Evolutionary conservation across 37 sponge, comb jelly and placozoan genomes (phyloP).

Genomic region (Spongilla lacustris): DNA sequence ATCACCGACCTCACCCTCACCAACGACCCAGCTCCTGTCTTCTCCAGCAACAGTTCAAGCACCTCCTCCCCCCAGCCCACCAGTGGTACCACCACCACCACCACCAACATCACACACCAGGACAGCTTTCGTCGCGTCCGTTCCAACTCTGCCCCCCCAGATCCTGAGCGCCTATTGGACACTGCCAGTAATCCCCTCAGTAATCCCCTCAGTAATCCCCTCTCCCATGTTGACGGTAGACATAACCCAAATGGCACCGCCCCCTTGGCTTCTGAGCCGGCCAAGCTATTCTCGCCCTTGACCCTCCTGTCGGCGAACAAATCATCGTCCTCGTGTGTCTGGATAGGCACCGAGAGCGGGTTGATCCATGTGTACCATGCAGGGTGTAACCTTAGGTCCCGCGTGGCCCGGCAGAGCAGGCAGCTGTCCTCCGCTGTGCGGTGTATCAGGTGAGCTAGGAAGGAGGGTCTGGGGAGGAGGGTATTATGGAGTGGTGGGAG

Average conservation of each 20-base stretch:
- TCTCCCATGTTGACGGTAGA: background rate
- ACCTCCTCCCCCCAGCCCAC: constrained; percentile 10
- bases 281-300: constrained; percentile 32
- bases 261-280: no score
- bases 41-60: background rate
- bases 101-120: background rate
- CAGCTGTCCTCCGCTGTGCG: constrained; percentile 37
- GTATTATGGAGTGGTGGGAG: no score
- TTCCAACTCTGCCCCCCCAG: constrained; percentile 51
- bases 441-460: constrained; percentile 42
- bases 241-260: background rate
- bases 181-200: background rate
- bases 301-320: constrained; percentile 27
- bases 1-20: background rate
- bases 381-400: constrained; percentile 56
- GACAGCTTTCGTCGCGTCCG: constrained; percentile 28
- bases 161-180: background rate
- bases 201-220: background rate
- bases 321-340: constrained; percentile 29
- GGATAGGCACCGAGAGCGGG: constrained; percentile 78
- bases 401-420: constrained; percentile 30
- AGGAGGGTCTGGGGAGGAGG: no score
- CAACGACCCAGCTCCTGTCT: background rate
- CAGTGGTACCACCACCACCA: background rate
- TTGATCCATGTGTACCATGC: constrained; percentile 30